Conservation (phyloP, 2,888 invertebrate genomes). For the Hypselothyrea guttata region DNA sequence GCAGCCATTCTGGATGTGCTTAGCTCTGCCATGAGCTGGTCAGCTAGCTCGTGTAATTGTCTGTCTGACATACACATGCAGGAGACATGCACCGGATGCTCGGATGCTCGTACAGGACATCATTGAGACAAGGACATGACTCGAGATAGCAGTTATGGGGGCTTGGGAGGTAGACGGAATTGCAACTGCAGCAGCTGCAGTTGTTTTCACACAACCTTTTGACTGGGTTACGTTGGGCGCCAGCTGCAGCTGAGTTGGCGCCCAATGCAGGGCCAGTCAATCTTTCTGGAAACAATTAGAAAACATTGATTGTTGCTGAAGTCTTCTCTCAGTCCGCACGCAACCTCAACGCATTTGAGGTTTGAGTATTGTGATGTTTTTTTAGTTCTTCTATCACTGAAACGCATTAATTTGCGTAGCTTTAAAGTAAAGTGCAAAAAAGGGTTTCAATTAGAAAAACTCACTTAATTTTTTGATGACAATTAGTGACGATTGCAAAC, state of each 20-base stretch:
- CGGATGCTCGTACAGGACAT: conserved; percentile 49
- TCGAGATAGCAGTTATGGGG: conserved; percentile 13
- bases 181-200: conserved; percentile 16
- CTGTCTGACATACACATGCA: conserved; percentile 33
- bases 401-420: conserved; percentile 45
- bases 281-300: conserved; percentile 57
- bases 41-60: conserved; percentile 63
- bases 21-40: conserved; percentile 27
- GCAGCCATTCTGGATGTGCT: conserved; percentile 41
- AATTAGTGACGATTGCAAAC: conserved; percentile 64
- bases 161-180: neutral
- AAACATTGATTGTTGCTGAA: conserved; percentile 45
- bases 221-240: neutral
- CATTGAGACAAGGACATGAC: conserved; percentile 49
- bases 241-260: conserved; percentile 18
- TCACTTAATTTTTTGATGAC: conserved; percentile 73
- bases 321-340: neutral
- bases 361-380: conserved; percentile 12
- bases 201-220: conserved; percentile 10
- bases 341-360: conserved; percentile 19
- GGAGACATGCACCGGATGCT: conserved; percentile 40
- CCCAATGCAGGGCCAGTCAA: conserved; percentile 23
- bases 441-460: conserved; percentile 70
- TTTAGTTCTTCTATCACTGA: conserved; percentile 21
- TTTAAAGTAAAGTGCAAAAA: conserved; percentile 43